These are phyloP conservation scores for Eupelmus urozonus DNA, from an alignment of 2,888 invertebrate genomes.

Conservation along the genomic window DNA sequence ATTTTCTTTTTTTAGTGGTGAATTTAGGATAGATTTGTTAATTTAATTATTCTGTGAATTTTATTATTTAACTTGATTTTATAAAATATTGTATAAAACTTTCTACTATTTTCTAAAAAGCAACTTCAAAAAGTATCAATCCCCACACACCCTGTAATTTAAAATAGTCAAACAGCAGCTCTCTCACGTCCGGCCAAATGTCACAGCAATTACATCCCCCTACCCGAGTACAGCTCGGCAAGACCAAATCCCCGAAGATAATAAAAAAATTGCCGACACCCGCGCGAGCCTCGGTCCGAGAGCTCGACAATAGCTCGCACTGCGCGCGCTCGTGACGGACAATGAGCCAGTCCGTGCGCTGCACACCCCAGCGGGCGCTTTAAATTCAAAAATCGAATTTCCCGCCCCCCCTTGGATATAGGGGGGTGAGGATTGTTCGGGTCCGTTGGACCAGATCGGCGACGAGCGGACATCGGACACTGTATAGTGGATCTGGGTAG, in stretches of 20 bases:
- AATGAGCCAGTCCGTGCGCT: conserved; percentile 19
- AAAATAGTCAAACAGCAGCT: neutral
- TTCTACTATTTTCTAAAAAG: too few relatives aligned
- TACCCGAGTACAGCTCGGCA: conserved; percentile 16
- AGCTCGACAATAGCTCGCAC: conserved; percentile 41
- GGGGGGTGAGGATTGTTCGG: conserved; percentile 68
- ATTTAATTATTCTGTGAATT: too few relatives aligned
- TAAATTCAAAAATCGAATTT: conserved; percentile 76
- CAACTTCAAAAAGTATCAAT: too few relatives aligned
- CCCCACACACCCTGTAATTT: neutral
- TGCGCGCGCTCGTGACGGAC: too few relatives aligned
- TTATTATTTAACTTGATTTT: too few relatives aligned
- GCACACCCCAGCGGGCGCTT: conserved; percentile 61
- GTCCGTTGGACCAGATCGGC: conserved; percentile 68
- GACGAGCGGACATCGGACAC: conserved; percentile 29
- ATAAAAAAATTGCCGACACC: conserved; percentile 61
- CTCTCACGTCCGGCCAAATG: conserved; percentile 17
- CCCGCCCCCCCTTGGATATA: conserved; percentile 52
- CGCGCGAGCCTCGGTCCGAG: conserved; percentile 34
- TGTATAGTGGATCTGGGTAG: too few relatives aligned
- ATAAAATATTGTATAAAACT: too few relatives aligned
- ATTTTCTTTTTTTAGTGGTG: neutral
- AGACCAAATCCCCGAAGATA: conserved; percentile 54
- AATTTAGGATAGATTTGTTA: too few relatives aligned
- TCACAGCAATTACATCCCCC: neutral